Percentiles rank a stretch among this genome's conserved stretches.
These are phyloP conservation scores for Hoplostethus atlanticus DNA, from an alignment of 2,797 vertebrate genomes.

Conservation along the genomic window DNA sequence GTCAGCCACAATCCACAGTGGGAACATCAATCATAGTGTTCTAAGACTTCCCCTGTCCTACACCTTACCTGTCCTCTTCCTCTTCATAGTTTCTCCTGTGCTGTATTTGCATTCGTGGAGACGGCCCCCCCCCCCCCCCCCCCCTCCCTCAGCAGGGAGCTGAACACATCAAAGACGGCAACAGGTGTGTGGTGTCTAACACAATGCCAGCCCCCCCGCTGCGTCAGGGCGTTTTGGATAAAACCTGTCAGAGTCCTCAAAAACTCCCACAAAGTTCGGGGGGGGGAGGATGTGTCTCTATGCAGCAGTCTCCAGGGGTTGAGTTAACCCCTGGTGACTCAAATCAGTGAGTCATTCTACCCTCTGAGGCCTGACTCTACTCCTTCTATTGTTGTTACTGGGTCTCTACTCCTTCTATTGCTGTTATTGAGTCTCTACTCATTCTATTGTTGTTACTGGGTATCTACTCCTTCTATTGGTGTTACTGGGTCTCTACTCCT, in stretches of 20 bases:
- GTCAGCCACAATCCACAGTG: slow-evolving; percentile 63
- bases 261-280: slow-evolving; percentile 67
- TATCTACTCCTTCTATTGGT: slow-evolving; percentile 36
- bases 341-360: slow-evolving; percentile 68
- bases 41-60: slow-evolving; percentile 62
- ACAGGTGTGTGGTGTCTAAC: slow-evolving; percentile 82
- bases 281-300: slow-evolving; percentile 33
- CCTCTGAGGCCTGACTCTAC: slow-evolving; percentile 64
- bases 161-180: slow-evolving; percentile 78
- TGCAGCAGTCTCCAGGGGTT: slow-evolving; percentile 66
- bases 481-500: slow-evolving; percentile 34
- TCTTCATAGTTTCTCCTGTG: slow-evolving; percentile 18
- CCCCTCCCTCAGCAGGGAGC: slow-evolving; percentile 66
- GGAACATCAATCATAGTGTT: slow-evolving; percentile 79
- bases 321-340: slow-evolving; percentile 73
- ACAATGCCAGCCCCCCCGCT: slow-evolving; percentile 75
- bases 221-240: slow-evolving; percentile 73
- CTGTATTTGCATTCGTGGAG: slow-evolving; percentile 77
- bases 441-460: slow-evolving; percentile 64
- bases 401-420: slow-evolving; percentile 29
- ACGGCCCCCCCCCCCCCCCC: slow-evolving; percentile 42
- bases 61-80: slow-evolving; percentile 69
- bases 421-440: no score
- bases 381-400: slow-evolving; percentile 6
- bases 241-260: slow-evolving; percentile 78